phyloP scores from a whole-genome alignment of 2,113 vertebrate species.

The Corythornis cristatus region DNA sequence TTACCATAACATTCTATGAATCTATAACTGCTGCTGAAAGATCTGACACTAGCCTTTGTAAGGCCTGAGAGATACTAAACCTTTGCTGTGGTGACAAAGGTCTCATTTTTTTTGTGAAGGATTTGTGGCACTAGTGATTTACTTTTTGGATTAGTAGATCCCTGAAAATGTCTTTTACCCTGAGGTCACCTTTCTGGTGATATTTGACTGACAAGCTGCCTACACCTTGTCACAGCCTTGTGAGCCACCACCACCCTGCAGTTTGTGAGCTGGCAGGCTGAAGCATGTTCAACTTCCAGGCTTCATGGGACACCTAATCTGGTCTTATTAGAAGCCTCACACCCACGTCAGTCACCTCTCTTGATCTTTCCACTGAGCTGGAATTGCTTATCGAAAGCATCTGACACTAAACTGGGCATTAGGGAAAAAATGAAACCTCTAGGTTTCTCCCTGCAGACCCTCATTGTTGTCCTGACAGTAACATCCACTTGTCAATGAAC shows the following conservation, averaged over 20 bases:
- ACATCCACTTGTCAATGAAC: neutral
- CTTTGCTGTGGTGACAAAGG: neutral
- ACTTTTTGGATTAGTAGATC: neutral
- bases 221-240: neutral
- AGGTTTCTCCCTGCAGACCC: neutral
- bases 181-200: neutral
- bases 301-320: neutral
- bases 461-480: neutral
- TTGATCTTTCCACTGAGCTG: neutral
- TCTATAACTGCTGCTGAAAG: neutral
- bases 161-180: neutral
- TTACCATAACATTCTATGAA: neutral
- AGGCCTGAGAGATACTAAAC: neutral
- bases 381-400: neutral
- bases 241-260: neutral
- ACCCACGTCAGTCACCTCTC: neutral
- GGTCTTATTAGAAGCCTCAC: neutral
- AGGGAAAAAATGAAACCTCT: rapidly evolving
- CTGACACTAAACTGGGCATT: neutral
- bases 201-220: neutral
- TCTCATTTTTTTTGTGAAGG: neutral
- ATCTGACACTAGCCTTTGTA: neutral
- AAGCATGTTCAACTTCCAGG: neutral
- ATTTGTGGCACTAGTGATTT: neutral
- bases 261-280: neutral